phyloP scores from a whole-genome alignment of 2,113 vertebrate species.

The Gobius niger region DNA sequence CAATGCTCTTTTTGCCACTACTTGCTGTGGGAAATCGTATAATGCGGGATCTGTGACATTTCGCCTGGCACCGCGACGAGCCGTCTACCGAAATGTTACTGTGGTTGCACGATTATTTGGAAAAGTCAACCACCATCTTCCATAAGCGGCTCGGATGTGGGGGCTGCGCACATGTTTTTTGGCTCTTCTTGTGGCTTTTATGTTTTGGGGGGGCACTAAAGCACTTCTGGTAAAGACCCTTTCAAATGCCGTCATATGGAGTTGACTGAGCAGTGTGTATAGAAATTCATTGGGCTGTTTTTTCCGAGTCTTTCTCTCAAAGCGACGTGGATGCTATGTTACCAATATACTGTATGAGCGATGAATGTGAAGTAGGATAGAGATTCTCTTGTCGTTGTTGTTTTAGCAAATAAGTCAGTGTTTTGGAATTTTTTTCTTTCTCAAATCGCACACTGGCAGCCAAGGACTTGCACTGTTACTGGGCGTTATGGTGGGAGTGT shows the following conservation, averaged over 20 bases:
- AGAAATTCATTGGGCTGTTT: slow-evolving; percentile 40
- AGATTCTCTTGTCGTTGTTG: no score
- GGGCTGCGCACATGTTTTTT: slow-evolving; percentile 41
- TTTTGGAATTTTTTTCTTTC: neutral
- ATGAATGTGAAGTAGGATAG: no score
- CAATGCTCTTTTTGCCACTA: slow-evolving; percentile 30
- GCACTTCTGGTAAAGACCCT: slow-evolving; percentile 33
- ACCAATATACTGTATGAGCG: neutral
- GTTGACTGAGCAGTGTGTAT: slow-evolving; percentile 34
- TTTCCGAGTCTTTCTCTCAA: slow-evolving; percentile 35
- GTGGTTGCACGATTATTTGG: slow-evolving; percentile 65
- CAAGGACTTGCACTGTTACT: no score
- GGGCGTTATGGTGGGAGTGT: no score
- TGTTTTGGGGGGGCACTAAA: slow-evolving; percentile 34
- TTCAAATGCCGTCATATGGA: slow-evolving; percentile 24
- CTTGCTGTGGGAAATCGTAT: slow-evolving; percentile 55
- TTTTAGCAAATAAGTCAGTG: neutral
- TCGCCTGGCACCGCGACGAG: slow-evolving; percentile 45
- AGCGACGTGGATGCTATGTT: neutral
- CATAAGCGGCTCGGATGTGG: slow-evolving; percentile 44
- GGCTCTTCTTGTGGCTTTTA: slow-evolving; percentile 50
- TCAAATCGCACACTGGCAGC: no score
- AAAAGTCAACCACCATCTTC: slow-evolving; percentile 58
- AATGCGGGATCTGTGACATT: slow-evolving; percentile 52
- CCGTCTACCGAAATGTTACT: slow-evolving; percentile 55